Percentiles rank a stretch among this genome's conserved stretches.
These are phyloP conservation scores for Poecilia velifera DNA, from an alignment of 2,797 vertebrate genomes.

Conservation along the genomic window DNA sequence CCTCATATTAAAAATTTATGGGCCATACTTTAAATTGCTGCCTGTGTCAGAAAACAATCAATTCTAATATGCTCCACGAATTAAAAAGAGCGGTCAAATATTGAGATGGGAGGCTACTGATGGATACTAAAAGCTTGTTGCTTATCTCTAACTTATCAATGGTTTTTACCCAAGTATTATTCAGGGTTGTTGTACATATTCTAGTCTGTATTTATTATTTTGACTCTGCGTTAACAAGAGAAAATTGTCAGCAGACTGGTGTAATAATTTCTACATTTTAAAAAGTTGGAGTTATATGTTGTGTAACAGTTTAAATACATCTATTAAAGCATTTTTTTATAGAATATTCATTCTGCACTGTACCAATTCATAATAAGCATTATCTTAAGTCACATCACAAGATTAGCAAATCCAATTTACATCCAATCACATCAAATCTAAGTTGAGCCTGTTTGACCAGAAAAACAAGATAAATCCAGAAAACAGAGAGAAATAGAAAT, in stretches of 20 bases:
- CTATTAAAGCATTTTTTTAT: not conserved
- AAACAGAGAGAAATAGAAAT: too few relatives aligned
- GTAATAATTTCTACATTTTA: not conserved
- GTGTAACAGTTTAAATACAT: not conserved
- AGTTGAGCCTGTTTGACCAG: not conserved
- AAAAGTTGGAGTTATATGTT: not conserved
- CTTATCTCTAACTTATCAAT: not conserved
- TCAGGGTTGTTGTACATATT: not conserved
- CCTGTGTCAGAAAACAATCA: not conserved
- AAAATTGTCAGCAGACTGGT: not conserved
- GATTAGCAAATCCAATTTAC: not conserved
- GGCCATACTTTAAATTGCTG: not conserved
- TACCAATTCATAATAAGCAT: not conserved
- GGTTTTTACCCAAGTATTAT: not conserved
- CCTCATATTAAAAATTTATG: not conserved
- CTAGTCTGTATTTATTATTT: not conserved
- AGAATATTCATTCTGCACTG: not conserved
- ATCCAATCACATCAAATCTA: not conserved
- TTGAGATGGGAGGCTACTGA: not conserved
- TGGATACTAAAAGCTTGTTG: not conserved
- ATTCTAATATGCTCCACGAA: not conserved
- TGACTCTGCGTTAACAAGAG: not conserved
- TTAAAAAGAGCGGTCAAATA: not conserved
- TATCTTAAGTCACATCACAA: not conserved
- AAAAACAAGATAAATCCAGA: not conserved